Conservation (phyloP, 2,797 vertebrate species). For the Austrolebias charrua region DNA sequence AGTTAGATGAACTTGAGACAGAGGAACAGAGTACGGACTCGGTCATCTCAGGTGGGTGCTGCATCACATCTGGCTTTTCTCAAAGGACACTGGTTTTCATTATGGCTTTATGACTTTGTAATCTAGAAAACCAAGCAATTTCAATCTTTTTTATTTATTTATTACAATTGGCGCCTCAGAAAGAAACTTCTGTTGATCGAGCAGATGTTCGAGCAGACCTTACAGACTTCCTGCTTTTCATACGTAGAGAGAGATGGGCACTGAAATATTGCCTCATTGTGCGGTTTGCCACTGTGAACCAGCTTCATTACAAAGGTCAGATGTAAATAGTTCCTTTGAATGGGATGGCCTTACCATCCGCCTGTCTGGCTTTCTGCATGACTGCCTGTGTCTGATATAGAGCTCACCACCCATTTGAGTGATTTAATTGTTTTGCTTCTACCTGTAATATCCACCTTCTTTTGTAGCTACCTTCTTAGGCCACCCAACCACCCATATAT, state of each 20-base stretch:
- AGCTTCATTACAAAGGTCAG: conserved; percentile 77
- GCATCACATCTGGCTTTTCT: conserved; percentile 31
- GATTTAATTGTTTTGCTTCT: conserved; percentile 41
- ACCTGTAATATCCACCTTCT: conserved; percentile 49
- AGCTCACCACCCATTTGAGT: conserved; percentile 35
- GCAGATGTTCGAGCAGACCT: conserved; percentile 32
- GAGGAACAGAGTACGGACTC: conserved; percentile 41
- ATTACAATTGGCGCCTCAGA: conserved; percentile 34
- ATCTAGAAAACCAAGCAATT: conserved; percentile 24
- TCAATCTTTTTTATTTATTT: conserved; percentile 25
- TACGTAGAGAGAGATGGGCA: conserved; percentile 45
- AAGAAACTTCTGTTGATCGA: conserved; percentile 65
- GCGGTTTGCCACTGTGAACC: conserved; percentile 56
- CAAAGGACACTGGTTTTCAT: conserved; percentile 25
- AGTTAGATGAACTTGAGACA: conserved; percentile 40
- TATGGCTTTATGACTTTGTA: conserved; percentile 55
- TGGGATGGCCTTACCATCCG: conserved; percentile 57
- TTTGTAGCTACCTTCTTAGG: conserved; percentile 22
- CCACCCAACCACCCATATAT: conserved; percentile 18
- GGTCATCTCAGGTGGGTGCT: conserved; percentile 68
- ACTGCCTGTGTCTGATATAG: conserved; percentile 37
- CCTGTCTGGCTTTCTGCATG: conserved; percentile 27
- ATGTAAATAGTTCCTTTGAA: conserved; percentile 76
- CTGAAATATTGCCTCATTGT: conserved; percentile 51
- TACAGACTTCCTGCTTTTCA: conserved; percentile 42